Base-by-base conservation (phyloP, 2,888 invertebrate genomes). In the Andrena camellia region DNA sequence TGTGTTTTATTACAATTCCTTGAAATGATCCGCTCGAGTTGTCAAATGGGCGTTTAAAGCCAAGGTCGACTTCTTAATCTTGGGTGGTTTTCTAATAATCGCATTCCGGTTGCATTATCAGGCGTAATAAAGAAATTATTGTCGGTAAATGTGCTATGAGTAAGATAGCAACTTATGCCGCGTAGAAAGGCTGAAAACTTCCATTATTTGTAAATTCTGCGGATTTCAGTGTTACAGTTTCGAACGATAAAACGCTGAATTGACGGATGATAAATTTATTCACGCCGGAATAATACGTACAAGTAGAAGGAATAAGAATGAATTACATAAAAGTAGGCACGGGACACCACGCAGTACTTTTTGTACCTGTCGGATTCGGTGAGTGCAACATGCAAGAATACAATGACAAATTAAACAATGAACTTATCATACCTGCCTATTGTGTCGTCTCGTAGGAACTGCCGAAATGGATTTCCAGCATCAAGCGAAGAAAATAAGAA, bases 1-100 rank as follows among this genome's bases (percentile, higher is more conserved):
- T 10, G 33, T 4, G 29, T n/a, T 62, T 67, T 48, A 63, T 78
- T 78, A 13, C 8, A 4, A 54, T 13, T 60, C 29, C 50, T n/a
- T 48, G 29, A n/a, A 26, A 13, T 26, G 29, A 52, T 42, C 42
- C 17, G 42, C 42, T 42, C 13, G 42, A 42, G 5, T 42, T 42
- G 42, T 42, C 42, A 5, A 17, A 17, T 42, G 17, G 42, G 42
- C 17, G 42, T 42, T 42, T 42, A 42, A 42, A 42, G 42, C 4
- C 42, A 42, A 42, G 13, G 17, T 17, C 4, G 5, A 17, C 13
- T 17, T 17, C 0, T 42, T 42, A 17, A 42, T 42, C 42, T 17
- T 13, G 42, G 42, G 17, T 17, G 17, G 42, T 42, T 42, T 42
- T 42, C 42, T 13, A 42, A 42, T 42, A 13, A 13, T 42, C 42